Conservation (phyloP, 1,140 invertebrate species). For the Brachionus calyciflorus region DNA sequence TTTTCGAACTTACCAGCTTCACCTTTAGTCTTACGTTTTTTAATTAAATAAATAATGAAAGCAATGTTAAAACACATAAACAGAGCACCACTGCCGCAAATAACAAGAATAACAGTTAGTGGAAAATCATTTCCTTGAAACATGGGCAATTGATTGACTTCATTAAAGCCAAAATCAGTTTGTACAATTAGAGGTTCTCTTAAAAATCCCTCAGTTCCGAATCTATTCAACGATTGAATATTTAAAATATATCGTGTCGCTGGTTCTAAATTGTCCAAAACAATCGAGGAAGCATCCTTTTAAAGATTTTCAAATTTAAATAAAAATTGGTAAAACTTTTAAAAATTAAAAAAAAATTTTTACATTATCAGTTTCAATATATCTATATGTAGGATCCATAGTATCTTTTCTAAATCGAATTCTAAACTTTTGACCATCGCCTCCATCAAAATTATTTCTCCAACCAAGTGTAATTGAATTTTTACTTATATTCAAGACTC, state of each 20-base stretch:
- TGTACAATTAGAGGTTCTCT: slow-evolving; percentile 45
- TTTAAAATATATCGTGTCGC: slow-evolving; percentile 39
- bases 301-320: not conserved
- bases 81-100: slow-evolving; percentile 30
- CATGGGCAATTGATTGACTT: slow-evolving; percentile 44
- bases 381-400: slow-evolving; percentile 44
- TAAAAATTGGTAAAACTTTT: not conserved
- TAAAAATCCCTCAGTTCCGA: slow-evolving; percentile 41
- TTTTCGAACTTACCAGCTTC: slow-evolving; percentile 37
- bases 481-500: slow-evolving; percentile 35
- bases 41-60: slow-evolving; percentile 38
- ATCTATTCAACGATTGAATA: slow-evolving; percentile 32
- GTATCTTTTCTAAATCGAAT: slow-evolving; percentile 41
- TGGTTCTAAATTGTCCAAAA: slow-evolving; percentile 32
- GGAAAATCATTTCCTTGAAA: slow-evolving; percentile 41
- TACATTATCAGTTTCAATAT: slow-evolving; percentile 35
- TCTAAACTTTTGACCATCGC: slow-evolving; percentile 35
- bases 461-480: slow-evolving; percentile 26
- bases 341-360: not conserved
- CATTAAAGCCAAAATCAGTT: slow-evolving; percentile 45
- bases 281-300: not conserved
- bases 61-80: slow-evolving; percentile 44
- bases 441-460: slow-evolving; percentile 41
- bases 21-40: slow-evolving; percentile 24
- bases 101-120: slow-evolving; percentile 28